Evolutionary conservation across 2,797 vertebrate species (phyloP).

Genomic region (Rhinophrynus dorsalis): DNA sequence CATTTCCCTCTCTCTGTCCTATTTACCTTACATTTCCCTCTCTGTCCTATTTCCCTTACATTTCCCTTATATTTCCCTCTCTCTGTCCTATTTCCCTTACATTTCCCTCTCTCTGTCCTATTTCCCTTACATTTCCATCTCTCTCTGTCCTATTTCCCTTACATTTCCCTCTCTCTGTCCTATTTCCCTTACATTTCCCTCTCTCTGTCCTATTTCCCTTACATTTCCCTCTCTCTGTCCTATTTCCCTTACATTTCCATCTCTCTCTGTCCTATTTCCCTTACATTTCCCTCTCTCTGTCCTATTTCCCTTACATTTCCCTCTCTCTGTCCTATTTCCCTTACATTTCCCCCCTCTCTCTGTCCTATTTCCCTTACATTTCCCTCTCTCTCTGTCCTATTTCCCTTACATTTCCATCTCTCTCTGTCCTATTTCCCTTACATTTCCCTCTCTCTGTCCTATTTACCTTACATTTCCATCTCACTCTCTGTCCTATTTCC

Average conservation of each 20-base stretch:
- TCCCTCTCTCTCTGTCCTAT: not conserved
- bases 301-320: no score
- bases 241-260: not conserved
- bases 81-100: not conserved
- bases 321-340: no score
- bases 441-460: not conserved
- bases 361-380: no score
- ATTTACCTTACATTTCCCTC: no score
- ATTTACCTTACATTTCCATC: not conserved
- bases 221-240: not conserved
- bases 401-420: not conserved
- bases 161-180: not conserved
- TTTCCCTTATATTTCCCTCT: no score
- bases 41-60: not conserved
- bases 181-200: not conserved
- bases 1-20: no score
- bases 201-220: not conserved
- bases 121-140: not conserved
- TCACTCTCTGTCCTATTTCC: no score
- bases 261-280: not conserved
- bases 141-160: no score
- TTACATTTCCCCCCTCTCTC: no score
- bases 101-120: no score
- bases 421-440: not conserved
- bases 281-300: no score